Conservation (phyloP, 1,140 invertebrate species). For the Drosophila busckii region DNA sequence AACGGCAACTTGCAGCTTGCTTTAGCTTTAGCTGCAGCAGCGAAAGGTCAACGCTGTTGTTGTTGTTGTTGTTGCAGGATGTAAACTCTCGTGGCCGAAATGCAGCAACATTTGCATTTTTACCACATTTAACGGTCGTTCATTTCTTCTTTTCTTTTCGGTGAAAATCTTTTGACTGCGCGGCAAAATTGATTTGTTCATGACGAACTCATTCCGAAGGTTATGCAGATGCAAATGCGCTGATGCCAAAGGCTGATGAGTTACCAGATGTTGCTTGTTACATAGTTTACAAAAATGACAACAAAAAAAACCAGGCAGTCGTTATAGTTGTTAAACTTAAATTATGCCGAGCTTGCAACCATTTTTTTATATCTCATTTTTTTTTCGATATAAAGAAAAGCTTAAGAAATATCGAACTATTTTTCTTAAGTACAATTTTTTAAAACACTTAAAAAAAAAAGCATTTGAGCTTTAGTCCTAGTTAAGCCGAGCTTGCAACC, state of each 20-base stretch:
- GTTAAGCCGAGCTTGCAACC: no score
- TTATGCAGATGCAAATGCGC: conserved; percentile 19
- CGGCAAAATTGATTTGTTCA: conserved; percentile 71
- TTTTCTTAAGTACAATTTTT: no score
- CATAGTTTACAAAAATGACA: no score
- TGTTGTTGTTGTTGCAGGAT: conserved; percentile 1
- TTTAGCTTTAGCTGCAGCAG: not conserved
- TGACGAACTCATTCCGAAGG: conserved; percentile 64
- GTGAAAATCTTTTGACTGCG: conserved; percentile 39
- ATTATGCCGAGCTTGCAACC: no score
- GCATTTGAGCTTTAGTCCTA: no score
- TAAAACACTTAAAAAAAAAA: no score
- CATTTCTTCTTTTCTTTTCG: not conserved
- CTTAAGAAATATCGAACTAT: no score
- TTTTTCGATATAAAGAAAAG: no score
- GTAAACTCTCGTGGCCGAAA: conserved; percentile 29
- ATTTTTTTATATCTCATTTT: no score
- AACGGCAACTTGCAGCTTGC: conserved; percentile 1
- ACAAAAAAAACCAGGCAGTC: conserved; percentile 4
- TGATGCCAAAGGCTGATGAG: not conserved
- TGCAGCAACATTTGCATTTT: conserved; percentile 67
- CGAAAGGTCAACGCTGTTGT: no score
- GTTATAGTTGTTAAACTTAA: conserved; percentile 5
- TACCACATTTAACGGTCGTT: conserved; percentile 64
- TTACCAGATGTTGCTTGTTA: not conserved